Base-by-base conservation (phyloP, 2,113 vertebrate genomes). In the Bostrychus sinensis region DNA sequence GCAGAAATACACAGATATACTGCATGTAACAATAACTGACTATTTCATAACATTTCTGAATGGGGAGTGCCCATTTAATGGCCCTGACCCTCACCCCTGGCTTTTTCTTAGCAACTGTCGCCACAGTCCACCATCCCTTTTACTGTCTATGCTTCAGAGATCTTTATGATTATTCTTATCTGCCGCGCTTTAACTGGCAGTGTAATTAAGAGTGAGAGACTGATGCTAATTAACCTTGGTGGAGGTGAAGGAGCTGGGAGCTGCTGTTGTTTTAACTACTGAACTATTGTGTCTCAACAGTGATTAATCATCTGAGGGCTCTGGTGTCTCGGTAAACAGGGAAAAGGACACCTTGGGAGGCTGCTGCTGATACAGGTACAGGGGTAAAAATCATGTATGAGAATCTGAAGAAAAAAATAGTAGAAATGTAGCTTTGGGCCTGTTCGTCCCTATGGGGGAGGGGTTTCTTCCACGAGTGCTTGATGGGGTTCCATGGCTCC, bases 221-320 rank as follows among this genome's bases (percentile, higher is more conserved):
- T 79, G 79, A 78, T 63, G 71, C 77, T 89, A 77, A 86, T 89
- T 88, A 86, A 88, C 86, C 85, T 88, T 88, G 80, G 77, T 78
- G 22, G 71, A 84, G 81, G 84, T 83, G 84, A 84, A 87, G 86
- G 81, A 87, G 75, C 61, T 55, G 64, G 22, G 66, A 82, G 86
- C 71, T 34, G 82, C 68, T 77, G 83, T 73, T 84, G 81, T 81
- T 80, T 81, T 73, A 84, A 72, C 78, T 73, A 56, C 75, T 74
- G 71, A 84, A 81, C 67, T 66, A 30, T 42, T 80, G 76, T 72
- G 66, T 72, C 80, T 80, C 22, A 48, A 72, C 72, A 72, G 70
- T 84, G 84, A 89, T 89, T 86, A 89, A 89, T 89, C 69, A 79
- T 74, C 63, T 0, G 63, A 73, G 82, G 69, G 58, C 56, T 55